phyloP scores from a whole-genome alignment of 37 sponge, comb jelly and placozoan species.

The Axinella damicornis region DNA sequence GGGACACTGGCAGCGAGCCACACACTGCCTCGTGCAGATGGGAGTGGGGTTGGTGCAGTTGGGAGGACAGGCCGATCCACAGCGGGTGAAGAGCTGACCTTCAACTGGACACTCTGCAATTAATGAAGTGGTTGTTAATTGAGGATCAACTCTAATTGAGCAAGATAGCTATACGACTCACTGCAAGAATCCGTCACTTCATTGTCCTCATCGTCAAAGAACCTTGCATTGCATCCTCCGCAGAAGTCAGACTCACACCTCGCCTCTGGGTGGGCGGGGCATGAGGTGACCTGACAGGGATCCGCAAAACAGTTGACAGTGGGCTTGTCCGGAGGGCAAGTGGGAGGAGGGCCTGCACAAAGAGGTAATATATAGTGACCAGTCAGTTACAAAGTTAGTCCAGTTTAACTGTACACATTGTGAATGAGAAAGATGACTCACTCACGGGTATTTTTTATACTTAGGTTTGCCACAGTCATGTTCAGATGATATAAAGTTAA shows the following conservation, averaged over 20 bases:
- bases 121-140: too few species aligned
- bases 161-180: not conserved
- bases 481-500: too few species aligned
- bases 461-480: too few species aligned
- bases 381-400: too few species aligned
- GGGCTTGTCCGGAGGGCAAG: conserved; percentile 49
- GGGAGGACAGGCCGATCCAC: conserved; percentile 55
- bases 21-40: conserved; percentile 20
- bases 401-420: too few species aligned
- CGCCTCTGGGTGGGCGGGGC: conserved; percentile 65
- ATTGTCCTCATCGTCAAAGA: conserved; percentile 35
- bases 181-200: conserved; percentile 50
- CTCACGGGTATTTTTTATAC: too few species aligned
- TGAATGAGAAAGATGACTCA: too few species aligned
- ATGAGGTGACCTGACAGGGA: conserved; percentile 56
- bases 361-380: too few species aligned
- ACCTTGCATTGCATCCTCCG: conserved; percentile 73
- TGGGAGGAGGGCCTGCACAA: not conserved
- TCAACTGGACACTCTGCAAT: conserved; percentile 42
- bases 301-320: conserved; percentile 54
- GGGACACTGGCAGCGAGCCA: conserved; percentile 41
- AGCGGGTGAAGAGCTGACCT: conserved; percentile 41
- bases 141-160: too few species aligned
- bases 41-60: conserved; percentile 49
- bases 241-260: conserved; percentile 66